Evolutionary conservation across 2,113 vertebrate species (phyloP).

Genomic region (Porphyrio hochstetteri): DNA sequence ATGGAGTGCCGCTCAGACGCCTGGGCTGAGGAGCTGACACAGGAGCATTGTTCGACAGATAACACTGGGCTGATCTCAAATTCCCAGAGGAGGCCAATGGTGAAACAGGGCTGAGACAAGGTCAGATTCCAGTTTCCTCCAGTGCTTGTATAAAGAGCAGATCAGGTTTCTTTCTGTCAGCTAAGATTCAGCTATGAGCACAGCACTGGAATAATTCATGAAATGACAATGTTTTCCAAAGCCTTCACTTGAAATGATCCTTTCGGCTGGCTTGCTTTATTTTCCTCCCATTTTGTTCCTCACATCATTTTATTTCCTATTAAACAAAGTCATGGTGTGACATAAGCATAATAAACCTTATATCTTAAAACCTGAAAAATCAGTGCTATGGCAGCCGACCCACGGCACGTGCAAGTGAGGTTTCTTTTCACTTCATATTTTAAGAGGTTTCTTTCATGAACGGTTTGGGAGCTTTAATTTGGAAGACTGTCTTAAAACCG

Average conservation of each 20-base stretch:
- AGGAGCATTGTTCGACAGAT: background rate
- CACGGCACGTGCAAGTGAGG: background rate
- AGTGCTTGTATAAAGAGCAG: background rate
- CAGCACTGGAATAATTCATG: background rate
- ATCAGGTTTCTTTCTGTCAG: background rate
- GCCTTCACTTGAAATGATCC: background rate
- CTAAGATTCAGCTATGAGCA: background rate
- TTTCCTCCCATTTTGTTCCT: background rate
- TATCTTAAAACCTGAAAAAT: background rate
- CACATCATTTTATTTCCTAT: background rate
- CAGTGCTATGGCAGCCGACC: background rate
- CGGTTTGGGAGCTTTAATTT: background rate
- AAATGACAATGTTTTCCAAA: constrained; percentile 16
- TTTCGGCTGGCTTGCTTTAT: background rate
- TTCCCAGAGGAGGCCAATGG: constrained; percentile 13
- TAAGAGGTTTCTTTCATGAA: background rate
- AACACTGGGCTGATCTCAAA: background rate
- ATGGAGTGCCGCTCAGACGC: background rate
- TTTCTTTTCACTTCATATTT: background rate
- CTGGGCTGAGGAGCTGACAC: background rate
- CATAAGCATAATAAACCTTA: constrained; percentile 9
- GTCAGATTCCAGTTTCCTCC: constrained; percentile 39
- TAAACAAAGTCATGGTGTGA: constrained; percentile 3
- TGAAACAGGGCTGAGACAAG: background rate
- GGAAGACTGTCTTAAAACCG: background rate